Evolutionary conservation across 2,113 vertebrate species (phyloP), one percentile per base, ranked within the genome.

Genomic region (Boulengerochromis microlepis): DNA sequence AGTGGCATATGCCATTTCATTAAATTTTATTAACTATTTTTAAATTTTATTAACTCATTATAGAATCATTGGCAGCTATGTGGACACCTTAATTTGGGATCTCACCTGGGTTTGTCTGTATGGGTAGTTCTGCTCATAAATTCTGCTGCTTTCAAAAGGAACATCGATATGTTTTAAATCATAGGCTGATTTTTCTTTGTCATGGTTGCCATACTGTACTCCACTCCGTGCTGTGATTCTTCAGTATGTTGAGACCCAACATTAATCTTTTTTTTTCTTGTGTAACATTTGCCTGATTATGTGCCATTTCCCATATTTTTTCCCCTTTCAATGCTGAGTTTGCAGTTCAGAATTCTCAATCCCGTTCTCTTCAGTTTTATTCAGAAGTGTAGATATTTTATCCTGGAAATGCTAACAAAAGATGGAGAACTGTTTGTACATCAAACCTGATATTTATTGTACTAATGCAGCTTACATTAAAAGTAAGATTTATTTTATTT

Each of bases 381-480:
- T 42, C 3, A 85, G 18, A 82, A 53, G 59, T 86, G 10, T 40
- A 18, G 42, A 18, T 80, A 45, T 86, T 93, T 86, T 89, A 69
- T 71, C 26, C 12, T 81, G 22, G 54, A 40, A 85, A 18, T n/a
- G 24, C 53, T 10, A 71, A 81, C 29, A 18, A 29, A 47, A 19
- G 18, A 19, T 0, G 1, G 8, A 47, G 40, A 47, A 74, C 2
- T 52, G 83, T 82, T 86, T 90, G 42, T 92, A 47, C 26, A 80
- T 88, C 4, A 76, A 54, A 19, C 40, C 0, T 80, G 35, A 56
- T 47, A 40, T 54, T 71, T 16, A 35, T 31, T 88, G 45, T 50
- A 64, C 16, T 69, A n/a, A 50, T 18, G 29, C 11, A 66, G 38
- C 15, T 5, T 82, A 26, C 40, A 95, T 82, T 94, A 92, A 95